Conservation (phyloP, 2,888 invertebrate species). For the Hypena proboscidalis region DNA sequence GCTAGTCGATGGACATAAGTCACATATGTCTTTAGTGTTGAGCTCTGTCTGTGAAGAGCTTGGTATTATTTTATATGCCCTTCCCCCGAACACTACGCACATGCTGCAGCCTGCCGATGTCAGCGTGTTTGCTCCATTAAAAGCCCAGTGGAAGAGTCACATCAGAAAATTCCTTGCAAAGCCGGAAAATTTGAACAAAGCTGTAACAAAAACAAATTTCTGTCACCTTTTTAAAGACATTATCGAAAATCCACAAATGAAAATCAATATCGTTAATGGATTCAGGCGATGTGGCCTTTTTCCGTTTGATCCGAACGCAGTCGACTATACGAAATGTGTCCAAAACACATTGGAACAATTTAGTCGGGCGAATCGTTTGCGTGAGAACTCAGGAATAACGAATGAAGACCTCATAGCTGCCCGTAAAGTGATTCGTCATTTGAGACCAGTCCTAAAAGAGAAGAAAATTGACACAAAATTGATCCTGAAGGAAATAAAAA, state of each 20-base stretch:
- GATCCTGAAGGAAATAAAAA: slow-evolving; percentile 13
- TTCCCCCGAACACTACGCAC: slow-evolving; percentile 45
- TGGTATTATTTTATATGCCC: slow-evolving; percentile 38
- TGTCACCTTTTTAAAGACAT: slow-evolving; percentile 3
- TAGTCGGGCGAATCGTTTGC: background rate
- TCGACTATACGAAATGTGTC: slow-evolving; percentile 28
- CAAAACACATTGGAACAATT: slow-evolving; percentile 10
- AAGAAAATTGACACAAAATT: slow-evolving; percentile 12
- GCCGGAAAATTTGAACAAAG: slow-evolving; percentile 14
- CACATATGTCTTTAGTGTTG: slow-evolving; percentile 40
- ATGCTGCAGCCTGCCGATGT: slow-evolving; percentile 44
- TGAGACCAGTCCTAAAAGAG: slow-evolving; percentile 9
- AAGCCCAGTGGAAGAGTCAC: slow-evolving; percentile 24
- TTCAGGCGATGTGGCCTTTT: slow-evolving; percentile 27
- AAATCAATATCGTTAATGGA: slow-evolving; percentile 16
- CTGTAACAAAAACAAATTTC: slow-evolving; percentile 28
- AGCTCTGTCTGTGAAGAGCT: slow-evolving; percentile 29
- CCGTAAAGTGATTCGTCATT: slow-evolving; percentile 4
- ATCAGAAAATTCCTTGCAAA: slow-evolving; percentile 20
- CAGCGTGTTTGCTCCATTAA: slow-evolving; percentile 36
- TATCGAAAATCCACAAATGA: slow-evolving; percentile 13
- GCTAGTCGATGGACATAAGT: slow-evolving; percentile 42
- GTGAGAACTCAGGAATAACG: slow-evolving; percentile 6
- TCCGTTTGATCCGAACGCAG: slow-evolving; percentile 22
- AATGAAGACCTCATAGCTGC: slow-evolving; percentile 9